Conservation (phyloP, 2,888 invertebrate species). For the Lucinisca nassula region DNA sequence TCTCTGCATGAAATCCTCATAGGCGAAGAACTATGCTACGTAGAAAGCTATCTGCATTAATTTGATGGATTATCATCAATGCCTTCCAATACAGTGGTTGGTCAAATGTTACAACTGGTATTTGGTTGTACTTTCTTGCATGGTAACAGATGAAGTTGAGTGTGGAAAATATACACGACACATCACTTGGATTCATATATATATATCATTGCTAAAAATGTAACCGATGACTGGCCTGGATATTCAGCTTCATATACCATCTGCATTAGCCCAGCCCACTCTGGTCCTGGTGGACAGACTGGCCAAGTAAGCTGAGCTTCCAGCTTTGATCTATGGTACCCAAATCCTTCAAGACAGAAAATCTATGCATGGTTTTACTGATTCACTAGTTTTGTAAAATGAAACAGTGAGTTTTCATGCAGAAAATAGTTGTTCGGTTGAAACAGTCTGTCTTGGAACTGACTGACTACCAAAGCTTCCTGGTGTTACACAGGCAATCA, state of each 20-base stretch:
- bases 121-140: background rate
- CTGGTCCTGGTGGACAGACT: conserved; percentile 37
- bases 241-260: conserved; percentile 36
- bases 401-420: conserved; percentile 1
- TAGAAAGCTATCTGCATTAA: conserved; percentile 35
- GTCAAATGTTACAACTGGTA: conserved; percentile 69
- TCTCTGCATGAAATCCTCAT: conserved; percentile 56
- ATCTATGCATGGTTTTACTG: background rate
- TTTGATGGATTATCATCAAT: conserved; percentile 25
- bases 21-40: conserved; percentile 51
- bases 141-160: background rate
- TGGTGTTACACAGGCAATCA: conserved; percentile 33
- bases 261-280: conserved; percentile 73
- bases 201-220: conserved; percentile 71
- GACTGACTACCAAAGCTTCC: conserved; percentile 22
- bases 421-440: conserved; percentile 20
- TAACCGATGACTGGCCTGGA: conserved; percentile 65
- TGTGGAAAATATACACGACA: conserved; percentile 61
- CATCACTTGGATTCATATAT: conserved; percentile 65
- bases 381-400: background rate
- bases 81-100: conserved; percentile 72
- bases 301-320: conserved; percentile 33
- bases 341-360: background rate
- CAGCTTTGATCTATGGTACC: background rate
- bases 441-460: background rate